Conservation (phyloP, 2,113 vertebrate genomes). For the Lepus europaeus region DNA sequence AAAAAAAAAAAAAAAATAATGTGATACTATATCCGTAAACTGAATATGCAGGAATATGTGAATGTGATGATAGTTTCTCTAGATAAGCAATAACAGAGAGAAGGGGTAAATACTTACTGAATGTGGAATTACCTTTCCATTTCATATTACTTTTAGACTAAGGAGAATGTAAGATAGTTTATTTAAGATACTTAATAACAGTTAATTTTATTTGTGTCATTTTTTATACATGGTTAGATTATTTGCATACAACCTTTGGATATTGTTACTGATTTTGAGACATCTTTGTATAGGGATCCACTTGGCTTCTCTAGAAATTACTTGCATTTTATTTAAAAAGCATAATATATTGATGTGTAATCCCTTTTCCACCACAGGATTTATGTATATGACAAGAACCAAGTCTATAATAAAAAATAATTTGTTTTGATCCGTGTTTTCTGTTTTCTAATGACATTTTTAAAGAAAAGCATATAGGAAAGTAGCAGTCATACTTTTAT, state of each 20-base stretch:
- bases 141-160: constrained; percentile 45
- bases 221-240: constrained; percentile 57
- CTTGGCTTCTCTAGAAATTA: constrained; percentile 45
- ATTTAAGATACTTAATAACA: constrained; percentile 30
- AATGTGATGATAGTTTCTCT: constrained; percentile 53
- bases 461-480: constrained; percentile 52
- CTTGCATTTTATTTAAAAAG: constrained; percentile 60
- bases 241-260: constrained; percentile 44
- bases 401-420: constrained; percentile 26
- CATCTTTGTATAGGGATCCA: constrained; percentile 22
- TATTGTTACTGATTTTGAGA: constrained; percentile 57
- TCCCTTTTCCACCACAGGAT: not conserved
- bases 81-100: constrained; percentile 50
- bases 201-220: constrained; percentile 37
- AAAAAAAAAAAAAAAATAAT: not conserved
- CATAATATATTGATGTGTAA: constrained; percentile 9
- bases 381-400: constrained; percentile 37
- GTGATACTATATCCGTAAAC: constrained; percentile 34
- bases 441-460: constrained; percentile 22
- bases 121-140: constrained; percentile 19
- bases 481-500: constrained; percentile 10
- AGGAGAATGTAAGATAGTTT: constrained; percentile 27
- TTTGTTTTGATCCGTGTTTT: constrained; percentile 25
- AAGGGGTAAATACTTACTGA: not conserved
- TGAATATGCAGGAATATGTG: constrained; percentile 42